A percentile compares a stretch with the other conserved stretches of the same genome.
These are phyloP conservation scores for Drosophila fungiperda DNA, from an alignment of 2,888 invertebrate species.

Conservation along the genomic window DNA sequence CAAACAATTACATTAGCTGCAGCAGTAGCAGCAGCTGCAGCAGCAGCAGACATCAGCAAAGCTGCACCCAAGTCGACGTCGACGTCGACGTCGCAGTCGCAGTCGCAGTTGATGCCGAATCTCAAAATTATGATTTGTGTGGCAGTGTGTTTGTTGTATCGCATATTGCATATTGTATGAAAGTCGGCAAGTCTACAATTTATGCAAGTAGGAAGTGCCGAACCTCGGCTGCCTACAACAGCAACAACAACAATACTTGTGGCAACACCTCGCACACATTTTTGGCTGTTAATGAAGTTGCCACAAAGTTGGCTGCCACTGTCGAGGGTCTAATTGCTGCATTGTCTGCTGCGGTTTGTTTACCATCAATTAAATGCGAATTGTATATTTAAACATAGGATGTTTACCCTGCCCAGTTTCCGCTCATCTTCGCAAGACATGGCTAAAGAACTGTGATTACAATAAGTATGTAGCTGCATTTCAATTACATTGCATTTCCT, in stretches of 20 bases:
- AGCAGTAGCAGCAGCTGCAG: background rate
- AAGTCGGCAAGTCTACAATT: conserved; percentile 54
- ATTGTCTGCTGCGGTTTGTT: conserved; percentile 66
- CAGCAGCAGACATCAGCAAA: conserved; percentile 25
- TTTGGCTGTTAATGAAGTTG: conserved; percentile 58
- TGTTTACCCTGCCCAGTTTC: conserved; percentile 38
- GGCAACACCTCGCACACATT: conserved; percentile 28
- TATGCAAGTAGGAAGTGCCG: conserved; percentile 73
- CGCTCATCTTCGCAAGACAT: conserved; percentile 22
- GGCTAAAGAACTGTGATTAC: conserved; percentile 23
- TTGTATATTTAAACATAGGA: conserved; percentile 23
- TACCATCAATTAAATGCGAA: conserved; percentile 70
- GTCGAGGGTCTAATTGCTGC: conserved; percentile 59
- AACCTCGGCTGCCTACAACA: conserved; percentile 20
- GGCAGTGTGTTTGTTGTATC: conserved; percentile 62
- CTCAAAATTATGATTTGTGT: conserved; percentile 63
- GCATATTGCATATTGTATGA: conserved; percentile 35
- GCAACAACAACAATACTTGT: conserved; percentile 15
- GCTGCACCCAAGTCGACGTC: conserved; percentile 47
- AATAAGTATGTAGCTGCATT: background rate
- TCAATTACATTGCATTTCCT: background rate
- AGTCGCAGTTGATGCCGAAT: conserved; percentile 9
- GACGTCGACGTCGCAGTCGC: background rate
- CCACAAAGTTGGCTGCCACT: conserved; percentile 33
- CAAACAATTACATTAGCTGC: conserved; percentile 67